Evolutionary conservation across 1,140 invertebrate genomes (phyloP), one percentile per base, ranked within the genome.

Genomic region (Megalopta genalis): DNA sequence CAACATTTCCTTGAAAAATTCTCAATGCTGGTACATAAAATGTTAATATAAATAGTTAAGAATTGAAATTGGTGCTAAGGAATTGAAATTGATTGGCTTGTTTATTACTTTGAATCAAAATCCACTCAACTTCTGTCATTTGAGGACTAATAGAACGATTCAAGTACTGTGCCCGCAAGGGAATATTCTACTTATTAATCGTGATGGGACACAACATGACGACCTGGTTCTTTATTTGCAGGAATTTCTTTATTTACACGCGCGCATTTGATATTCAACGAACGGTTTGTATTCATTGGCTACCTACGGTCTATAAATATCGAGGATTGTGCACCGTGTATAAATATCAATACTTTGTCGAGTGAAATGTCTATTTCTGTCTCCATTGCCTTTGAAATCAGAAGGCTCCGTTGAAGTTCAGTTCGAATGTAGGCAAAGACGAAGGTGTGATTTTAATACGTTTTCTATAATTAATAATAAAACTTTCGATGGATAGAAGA

Each of bases 221-320:
- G 32, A 8, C 54, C 54, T 21, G 32, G 54, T 59, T 68, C 52
- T n/a, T 70, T 32, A 42, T 42, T 42, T 42, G 5, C 12, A 42
- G 42, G 32, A 32, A 60, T 25, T 42, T 60, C 52, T 57, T 60
- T 71, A 71, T 71, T 39, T 71, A 59, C 37, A 16, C 16, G 23
- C 14, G 37, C 21, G 23, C 18, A 25, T 60, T 59, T 59, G n/a
- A 39, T 71, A 71, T 71, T 71, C 54, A 60, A 57, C 16, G 32
- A 8, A 18, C 37, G 21, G n/a, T 25, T 12, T 60, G 10, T 60
- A 60, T 60, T 71, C n/a, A 25, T 18, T 59, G n/a, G 5, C 9
- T 18, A 18, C 14, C 10, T 39, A 42, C n/a, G 23, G 21, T 14
- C 54, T 21, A 42, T 37, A 71, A 71, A 71, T 57, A 71, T 71